Evolutionary conservation across 2,888 invertebrate species (phyloP), one percentile per base, ranked within the genome.

Genomic region (Nasonia oneida): DNA sequence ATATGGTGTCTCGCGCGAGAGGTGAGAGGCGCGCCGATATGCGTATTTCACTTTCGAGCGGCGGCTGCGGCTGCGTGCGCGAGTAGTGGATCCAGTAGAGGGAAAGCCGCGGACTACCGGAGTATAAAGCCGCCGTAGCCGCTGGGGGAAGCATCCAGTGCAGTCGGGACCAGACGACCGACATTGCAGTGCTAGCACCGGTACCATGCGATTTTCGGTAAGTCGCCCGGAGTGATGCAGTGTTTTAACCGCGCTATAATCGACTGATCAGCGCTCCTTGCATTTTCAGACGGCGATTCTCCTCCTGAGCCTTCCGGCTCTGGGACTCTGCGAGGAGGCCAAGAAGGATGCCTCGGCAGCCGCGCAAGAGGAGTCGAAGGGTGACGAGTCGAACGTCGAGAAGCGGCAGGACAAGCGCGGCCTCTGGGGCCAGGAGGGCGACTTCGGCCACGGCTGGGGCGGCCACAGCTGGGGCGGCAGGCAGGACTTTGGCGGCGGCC

Each of bases 341-440:
- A 85, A 88, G 47, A 85, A 89, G 61, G 81, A 87, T 18, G 29
- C 29, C 6, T 76, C 78, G 0, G 81, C 76, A n/a, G 84, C 1
- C 47, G 2, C 85, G 37, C 88, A 78, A 74, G 74, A 81, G 14
- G 88, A 88, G 5, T 79, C 18, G 15, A 87, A 77, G 33, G 87
- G 67, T 53, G 89, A 89, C 14, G 88, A 93, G 87, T 93, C 92
- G 77, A 92, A 93, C 93, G 92, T 89, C 81, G 96, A 96, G 87
- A 96, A 96, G 91, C 96, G 96, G 89, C 96, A 96, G 92, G 96
- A 96, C 89, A 97, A 97, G 92, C 95, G 97, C 90, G 97, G 97
- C 83, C 94, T 97, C 84, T 95, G 95, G 90, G 94, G 94, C 84
- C 89, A 92, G 76, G 93, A 92, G 82, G 93, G 93, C 37, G 90